Evolutionary conservation across 2,113 vertebrate species (phyloP), one percentile per base, ranked within the genome.

Genomic region (Limnothrissa miodon): DNA sequence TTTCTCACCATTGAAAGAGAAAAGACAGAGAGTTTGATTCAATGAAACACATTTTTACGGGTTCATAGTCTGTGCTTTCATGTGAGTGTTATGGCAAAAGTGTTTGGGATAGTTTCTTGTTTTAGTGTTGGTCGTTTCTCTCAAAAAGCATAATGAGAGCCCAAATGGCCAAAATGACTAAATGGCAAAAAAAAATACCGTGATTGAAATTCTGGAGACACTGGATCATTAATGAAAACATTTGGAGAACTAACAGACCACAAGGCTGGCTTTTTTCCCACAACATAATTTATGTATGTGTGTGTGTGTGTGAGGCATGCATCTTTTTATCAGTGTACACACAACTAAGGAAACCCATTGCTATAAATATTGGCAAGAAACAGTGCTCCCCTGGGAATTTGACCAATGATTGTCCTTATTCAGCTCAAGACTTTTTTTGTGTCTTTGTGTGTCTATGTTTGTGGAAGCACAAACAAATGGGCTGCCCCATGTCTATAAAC

Each of bases 311-410:
- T 74, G 13, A 36, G 66, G 66, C 13, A 17, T 74, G 25, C 29
- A 36, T 74, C 33, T 74, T 74, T 62, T 74, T 74, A 36, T 74
- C 66, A 17, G 66, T 74, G 10, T 15, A 74, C 66, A 74, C 66
- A 74, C 66, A 74, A 36, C 66, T 74, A 36, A 74, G 66, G 66
- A 74, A 74, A 74, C 66, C 66, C 9, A 33, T 1, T 11, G 29
- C 33, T 74, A 74, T 74, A 39, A 74, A 74, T 74, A 74, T 33
- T 74, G 25, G 62, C 59, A 70, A 74, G 29, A 3, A 15, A 66
- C 25, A 33, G 62, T 13, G 66, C 33, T 74, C 29, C 17, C 36
- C 25, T 74, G 66, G 66, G 66, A 36, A 33, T 74, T 3, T 74
- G 29, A 74, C 25, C 66, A 74, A 36, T 19, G 66, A 36, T 36